Evolutionary conservation across 2,797 vertebrate genomes (phyloP).

Genomic region (Pseudotriccus pelzelni): DNA sequence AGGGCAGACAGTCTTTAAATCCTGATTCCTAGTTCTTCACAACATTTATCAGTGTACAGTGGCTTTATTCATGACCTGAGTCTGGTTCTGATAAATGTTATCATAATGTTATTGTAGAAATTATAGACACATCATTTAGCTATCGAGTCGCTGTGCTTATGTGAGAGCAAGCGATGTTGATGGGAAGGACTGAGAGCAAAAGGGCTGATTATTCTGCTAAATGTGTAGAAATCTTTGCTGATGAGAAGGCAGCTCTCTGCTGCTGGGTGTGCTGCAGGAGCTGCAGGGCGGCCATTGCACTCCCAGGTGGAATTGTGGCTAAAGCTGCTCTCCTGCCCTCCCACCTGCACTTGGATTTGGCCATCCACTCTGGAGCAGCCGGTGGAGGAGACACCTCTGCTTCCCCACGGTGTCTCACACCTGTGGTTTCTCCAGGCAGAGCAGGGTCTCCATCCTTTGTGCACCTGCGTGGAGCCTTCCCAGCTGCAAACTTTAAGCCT

Average conservation of each 20-base stretch:
- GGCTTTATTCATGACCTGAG: not conserved
- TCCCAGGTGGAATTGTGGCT: not conserved
- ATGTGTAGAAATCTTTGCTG: not conserved
- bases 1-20: conserved; percentile 4
- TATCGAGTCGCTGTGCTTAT: not conserved
- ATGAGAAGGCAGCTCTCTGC: not conserved
- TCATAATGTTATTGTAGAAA: not conserved
- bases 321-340: not conserved
- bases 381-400: not conserved
- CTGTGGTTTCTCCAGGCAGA: not conserved
- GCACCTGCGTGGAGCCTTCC: not conserved
- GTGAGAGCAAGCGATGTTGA: not conserved
- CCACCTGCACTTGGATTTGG: not conserved
- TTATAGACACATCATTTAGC: not conserved
- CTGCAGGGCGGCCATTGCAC: not conserved
- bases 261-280: not conserved
- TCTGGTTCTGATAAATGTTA: conserved; percentile 23
- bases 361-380: accelerated
- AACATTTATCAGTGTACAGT: not conserved
- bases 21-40: not conserved
- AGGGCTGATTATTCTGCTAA: not conserved
- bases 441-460: not conserved
- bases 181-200: not conserved
- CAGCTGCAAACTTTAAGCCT: not conserved
- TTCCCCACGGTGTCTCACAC: not conserved